Conservation (phyloP, 2,113 vertebrate genomes). For the Haemorhous mexicanus region DNA sequence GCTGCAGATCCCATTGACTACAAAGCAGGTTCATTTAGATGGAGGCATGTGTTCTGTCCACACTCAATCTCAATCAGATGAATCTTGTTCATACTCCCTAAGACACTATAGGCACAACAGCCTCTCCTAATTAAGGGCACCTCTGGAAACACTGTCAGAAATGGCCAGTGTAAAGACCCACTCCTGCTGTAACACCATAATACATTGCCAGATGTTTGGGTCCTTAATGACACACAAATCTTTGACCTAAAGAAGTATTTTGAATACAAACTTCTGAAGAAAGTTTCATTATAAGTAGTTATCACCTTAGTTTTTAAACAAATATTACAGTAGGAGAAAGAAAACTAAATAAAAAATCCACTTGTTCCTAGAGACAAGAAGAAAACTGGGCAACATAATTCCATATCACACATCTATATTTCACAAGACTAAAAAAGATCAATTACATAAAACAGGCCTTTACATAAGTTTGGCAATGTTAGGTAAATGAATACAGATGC, state of each 20-base stretch:
- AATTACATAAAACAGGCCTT: background rate
- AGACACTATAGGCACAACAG: background rate
- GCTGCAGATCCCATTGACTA: background rate
- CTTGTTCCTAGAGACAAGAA: background rate
- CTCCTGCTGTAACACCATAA: background rate
- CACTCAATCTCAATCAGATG: background rate
- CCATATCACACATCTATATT: background rate
- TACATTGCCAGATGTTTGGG: background rate
- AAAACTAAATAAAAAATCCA: background rate
- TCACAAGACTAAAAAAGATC: conserved; percentile 2
- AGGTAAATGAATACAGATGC: background rate
- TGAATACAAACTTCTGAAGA: background rate
- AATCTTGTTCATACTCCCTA: background rate
- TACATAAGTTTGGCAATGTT: background rate
- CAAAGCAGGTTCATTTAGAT: background rate
- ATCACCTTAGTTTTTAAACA: background rate
- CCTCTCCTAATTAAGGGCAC: background rate
- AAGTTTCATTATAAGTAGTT: no score
- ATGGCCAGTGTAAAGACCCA: background rate
- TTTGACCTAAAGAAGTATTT: background rate
- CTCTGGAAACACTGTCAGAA: background rate
- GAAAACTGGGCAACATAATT: background rate
- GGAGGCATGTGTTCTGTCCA: background rate
- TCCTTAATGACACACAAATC: background rate
- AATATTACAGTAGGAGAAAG: background rate